These are phyloP conservation scores for Diplodus sargus DNA, from an alignment of 2,797 vertebrate genomes.

Conservation along the genomic window DNA sequence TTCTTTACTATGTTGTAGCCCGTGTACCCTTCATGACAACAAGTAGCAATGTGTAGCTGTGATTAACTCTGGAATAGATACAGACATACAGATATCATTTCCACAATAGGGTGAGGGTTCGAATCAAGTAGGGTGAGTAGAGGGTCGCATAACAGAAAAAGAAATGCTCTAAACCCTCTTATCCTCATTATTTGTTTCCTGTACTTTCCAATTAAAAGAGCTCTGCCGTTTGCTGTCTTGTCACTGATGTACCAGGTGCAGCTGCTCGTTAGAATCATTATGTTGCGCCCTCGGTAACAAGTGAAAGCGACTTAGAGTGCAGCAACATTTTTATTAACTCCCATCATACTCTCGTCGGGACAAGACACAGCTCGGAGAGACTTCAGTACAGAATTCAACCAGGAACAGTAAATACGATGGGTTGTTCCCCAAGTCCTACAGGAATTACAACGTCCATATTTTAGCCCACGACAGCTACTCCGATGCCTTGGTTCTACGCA, in stretches of 20 bases:
- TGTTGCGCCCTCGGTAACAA: background rate
- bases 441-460: background rate
- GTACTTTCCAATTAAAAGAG: background rate
- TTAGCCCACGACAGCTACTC: background rate
- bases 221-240: background rate
- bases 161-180: background rate
- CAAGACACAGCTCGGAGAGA: background rate
- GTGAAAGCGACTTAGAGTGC: background rate
- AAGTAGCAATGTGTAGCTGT: no score
- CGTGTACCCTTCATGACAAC: no score
- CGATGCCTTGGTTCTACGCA: constrained; percentile 4
- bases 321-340: background rate
- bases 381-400: background rate
- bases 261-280: background rate
- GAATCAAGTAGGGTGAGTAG: no score
- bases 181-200: background rate
- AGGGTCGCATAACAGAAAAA: no score
- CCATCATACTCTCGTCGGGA: background rate
- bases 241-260: background rate
- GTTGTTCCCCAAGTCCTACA: background rate
- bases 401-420: background rate
- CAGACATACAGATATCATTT: no score
- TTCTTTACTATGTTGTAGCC: no score
- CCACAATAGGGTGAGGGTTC: no score
- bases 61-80: no score